Evolutionary conservation across 2,113 vertebrate genomes (phyloP).

Genomic region (Peromyscus maniculatus): DNA sequence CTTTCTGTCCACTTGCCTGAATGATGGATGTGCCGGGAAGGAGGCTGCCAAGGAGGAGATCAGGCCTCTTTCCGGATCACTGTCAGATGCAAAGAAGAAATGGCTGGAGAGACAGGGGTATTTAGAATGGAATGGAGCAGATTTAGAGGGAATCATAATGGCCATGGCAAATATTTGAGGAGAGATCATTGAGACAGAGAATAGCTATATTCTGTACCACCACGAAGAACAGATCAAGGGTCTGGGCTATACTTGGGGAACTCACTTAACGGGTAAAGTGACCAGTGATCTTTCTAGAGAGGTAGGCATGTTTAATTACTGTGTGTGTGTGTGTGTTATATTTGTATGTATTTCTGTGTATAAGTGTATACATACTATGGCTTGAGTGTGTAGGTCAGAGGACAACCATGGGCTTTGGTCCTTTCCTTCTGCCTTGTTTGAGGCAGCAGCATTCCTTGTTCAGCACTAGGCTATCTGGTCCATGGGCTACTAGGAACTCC

Average conservation of each 20-base stretch:
- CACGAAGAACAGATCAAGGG: neutral
- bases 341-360: neutral
- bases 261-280: neutral
- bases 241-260: neutral
- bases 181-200: neutral
- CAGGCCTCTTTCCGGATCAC: neutral
- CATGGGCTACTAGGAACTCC: neutral
- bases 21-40: neutral
- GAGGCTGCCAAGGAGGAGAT: neutral
- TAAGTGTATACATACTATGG: neutral
- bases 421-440: neutral
- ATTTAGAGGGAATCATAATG: neutral
- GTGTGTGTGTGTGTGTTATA: neutral
- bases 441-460: neutral
- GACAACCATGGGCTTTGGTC: neutral
- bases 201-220: neutral
- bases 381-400: neutral
- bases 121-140: neutral
- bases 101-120: neutral
- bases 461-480: neutral
- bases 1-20: neutral
- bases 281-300: neutral
- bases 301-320: neutral
- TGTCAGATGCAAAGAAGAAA: conserved; percentile 15
- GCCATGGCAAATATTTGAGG: conserved; percentile 43